Evolutionary conservation across 2,797 vertebrate species (phyloP).

Genomic region (Gouania willdenowi): DNA sequence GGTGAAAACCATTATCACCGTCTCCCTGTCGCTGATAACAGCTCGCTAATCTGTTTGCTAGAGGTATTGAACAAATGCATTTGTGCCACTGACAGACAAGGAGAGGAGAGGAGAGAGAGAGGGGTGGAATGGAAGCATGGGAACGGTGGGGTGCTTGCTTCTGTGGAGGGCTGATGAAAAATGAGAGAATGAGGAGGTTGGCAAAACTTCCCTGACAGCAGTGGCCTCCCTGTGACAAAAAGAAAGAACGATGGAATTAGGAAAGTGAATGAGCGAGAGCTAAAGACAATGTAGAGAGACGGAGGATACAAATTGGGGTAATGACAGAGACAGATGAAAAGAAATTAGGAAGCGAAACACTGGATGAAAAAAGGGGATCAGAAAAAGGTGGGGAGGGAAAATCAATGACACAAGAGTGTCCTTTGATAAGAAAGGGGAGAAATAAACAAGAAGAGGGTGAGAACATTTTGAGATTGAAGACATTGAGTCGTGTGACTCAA

Average conservation of each 20-base stretch:
- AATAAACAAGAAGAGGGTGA: neutral
- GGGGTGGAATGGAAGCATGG: slow-evolving; percentile 23
- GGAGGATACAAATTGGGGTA: slow-evolving; percentile 52
- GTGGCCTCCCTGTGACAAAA: slow-evolving; percentile 48
- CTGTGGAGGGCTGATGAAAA: slow-evolving; percentile 62
- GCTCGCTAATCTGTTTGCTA: slow-evolving; percentile 92
- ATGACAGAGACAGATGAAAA: slow-evolving; percentile 59
- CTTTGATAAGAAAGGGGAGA: slow-evolving; percentile 21
- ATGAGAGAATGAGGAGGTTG: slow-evolving; percentile 69
- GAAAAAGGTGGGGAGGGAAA: slow-evolving; percentile 12
- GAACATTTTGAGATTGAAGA: neutral
- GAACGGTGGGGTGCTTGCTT: slow-evolving; percentile 4
- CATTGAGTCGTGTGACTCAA: slow-evolving; percentile 3
- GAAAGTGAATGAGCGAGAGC: slow-evolving; percentile 31
- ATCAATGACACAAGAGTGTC: slow-evolving; percentile 24
- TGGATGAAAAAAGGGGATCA: slow-evolving; percentile 25
- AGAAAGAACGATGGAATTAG: too few relatives aligned
- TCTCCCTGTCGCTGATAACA: slow-evolving; percentile 89
- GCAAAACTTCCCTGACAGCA: slow-evolving; percentile 61
- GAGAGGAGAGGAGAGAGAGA: slow-evolving; percentile 31
- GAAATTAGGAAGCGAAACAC: slow-evolving; percentile 39
- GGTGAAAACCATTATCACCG: slow-evolving; percentile 96
- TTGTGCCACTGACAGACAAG: slow-evolving; percentile 75
- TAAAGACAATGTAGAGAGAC: slow-evolving; percentile 37
- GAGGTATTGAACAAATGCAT: slow-evolving; percentile 91